Conservation (phyloP, 2,113 vertebrate species). For the Passerina amoena region DNA sequence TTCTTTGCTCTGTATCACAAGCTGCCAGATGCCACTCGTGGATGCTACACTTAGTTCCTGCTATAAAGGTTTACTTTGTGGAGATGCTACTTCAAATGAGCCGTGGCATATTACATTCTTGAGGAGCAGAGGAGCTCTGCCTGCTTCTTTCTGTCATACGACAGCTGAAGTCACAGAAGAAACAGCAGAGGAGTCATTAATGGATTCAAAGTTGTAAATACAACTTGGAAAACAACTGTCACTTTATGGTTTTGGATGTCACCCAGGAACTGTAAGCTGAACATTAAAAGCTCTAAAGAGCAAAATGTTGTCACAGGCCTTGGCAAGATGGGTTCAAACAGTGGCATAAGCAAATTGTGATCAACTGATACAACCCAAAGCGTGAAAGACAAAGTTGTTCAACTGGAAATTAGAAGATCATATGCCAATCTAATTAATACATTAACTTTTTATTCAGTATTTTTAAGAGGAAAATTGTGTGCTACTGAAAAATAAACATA, state of each 20-base stretch:
- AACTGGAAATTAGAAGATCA: background rate
- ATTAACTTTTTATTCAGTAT: background rate
- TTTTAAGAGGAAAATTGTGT: background rate
- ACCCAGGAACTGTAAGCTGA: conserved; percentile 30
- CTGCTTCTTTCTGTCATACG: background rate
- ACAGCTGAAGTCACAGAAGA: conserved; percentile 21
- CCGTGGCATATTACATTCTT: conserved; percentile 21
- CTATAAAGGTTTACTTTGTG: conserved; percentile 42
- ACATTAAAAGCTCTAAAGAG: conserved; percentile 8
- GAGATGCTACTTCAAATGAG: conserved; percentile 58
- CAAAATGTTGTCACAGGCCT: background rate
- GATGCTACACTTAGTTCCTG: conserved; percentile 1
- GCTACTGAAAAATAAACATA: background rate
- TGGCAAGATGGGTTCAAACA: background rate
- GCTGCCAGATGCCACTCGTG: conserved; percentile 42
- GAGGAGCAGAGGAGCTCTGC: conserved; percentile 7
- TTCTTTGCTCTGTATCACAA: conserved; percentile 16
- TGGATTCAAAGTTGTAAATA: conserved; percentile 11
- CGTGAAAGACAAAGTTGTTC: background rate
- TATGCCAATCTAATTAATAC: background rate
- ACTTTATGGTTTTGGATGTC: conserved; percentile 7
- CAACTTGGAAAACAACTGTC: conserved; percentile 53
- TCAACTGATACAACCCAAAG: background rate
- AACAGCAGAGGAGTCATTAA: background rate
- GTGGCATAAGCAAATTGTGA: background rate